A percentile compares a stretch with the other conserved stretches of the same genome.
These are phyloP conservation scores for Polylopha cassiicola DNA, from an alignment of 2,888 invertebrate genomes.

Conservation along the genomic window DNA sequence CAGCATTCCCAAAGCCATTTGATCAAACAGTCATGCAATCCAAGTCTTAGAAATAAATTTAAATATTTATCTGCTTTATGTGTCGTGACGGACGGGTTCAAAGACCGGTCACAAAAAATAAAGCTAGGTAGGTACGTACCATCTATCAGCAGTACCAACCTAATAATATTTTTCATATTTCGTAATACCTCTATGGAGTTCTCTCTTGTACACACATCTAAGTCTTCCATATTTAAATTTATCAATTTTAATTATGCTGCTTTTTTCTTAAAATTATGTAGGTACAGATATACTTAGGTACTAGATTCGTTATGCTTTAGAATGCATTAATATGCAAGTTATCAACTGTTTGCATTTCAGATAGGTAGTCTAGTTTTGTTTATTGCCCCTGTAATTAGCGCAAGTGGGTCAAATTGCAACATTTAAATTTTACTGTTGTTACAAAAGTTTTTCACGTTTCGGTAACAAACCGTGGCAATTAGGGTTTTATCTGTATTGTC, in stretches of 20 bases:
- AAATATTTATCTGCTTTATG: conserved; percentile 16
- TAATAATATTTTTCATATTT: no score
- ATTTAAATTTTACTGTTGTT: conserved; percentile 9
- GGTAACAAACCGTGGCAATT: conserved; percentile 11
- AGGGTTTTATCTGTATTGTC: conserved; percentile 12
- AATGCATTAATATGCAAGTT: no score
- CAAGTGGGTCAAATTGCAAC: conserved; percentile 20
- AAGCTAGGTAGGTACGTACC: no score
- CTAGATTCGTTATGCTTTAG: no score
- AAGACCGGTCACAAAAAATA: no score
- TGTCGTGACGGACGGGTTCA: not conserved
- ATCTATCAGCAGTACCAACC: no score
- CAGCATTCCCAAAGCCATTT: conserved; percentile 8
- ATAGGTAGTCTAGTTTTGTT: conserved; percentile 17
- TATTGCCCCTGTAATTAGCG: conserved; percentile 13
- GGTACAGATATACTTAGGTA: no score
- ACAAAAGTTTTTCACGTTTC: conserved; percentile 10
- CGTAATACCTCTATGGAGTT: no score
- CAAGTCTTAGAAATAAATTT: conserved; percentile 6
- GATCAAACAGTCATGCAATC: conserved; percentile 18
- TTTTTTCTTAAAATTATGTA: no score
- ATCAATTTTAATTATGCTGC: no score
- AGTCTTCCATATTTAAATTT: no score
- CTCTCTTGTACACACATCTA: no score
- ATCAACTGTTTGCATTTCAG: conserved; percentile 13